Percentiles rank a stretch among this genome's conserved stretches.
phyloP scores from a whole-genome alignment of 2,797 vertebrate genomes.

The Danio aesculapii region DNA sequence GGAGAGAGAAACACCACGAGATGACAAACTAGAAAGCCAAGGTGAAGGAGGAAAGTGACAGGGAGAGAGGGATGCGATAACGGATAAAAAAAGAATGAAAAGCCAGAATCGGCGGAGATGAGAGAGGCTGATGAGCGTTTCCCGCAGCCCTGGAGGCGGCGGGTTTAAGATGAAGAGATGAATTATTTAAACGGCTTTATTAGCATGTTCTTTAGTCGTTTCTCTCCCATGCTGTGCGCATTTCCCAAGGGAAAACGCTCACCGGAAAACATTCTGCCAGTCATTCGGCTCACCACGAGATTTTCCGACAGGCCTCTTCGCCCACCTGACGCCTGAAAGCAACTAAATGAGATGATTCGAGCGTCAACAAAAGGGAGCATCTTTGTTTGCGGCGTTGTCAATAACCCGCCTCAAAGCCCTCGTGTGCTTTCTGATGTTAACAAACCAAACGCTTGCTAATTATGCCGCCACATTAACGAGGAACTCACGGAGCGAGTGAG shows the following conservation, averaged over 20 bases:
- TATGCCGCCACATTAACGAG: slow-evolving; percentile 33
- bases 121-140: slow-evolving; percentile 27
- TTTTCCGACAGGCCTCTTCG: slow-evolving; percentile 30
- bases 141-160: slow-evolving; percentile 38
- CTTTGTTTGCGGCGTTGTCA: slow-evolving; percentile 13
- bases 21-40: slow-evolving; percentile 33
- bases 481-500: slow-evolving; percentile 13
- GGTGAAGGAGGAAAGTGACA: slow-evolving; percentile 35
- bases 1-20: slow-evolving; percentile 6
- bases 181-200: slow-evolving; percentile 66
- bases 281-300: background rate
- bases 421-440: slow-evolving; percentile 9
- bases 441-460: slow-evolving; percentile 43
- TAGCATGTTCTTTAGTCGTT: slow-evolving; percentile 57
- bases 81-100: slow-evolving; percentile 15
- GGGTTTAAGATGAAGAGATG: slow-evolving; percentile 54
- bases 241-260: slow-evolving; percentile 27
- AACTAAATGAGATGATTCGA: background rate
- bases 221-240: slow-evolving; percentile 47
- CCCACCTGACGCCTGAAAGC: slow-evolving; percentile 9
- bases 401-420: slow-evolving; percentile 19
- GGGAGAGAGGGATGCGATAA: slow-evolving; percentile 16
- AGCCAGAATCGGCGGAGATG: slow-evolving; percentile 23
- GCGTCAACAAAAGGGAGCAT: slow-evolving; percentile 3
- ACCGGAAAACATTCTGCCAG: slow-evolving; percentile 43